Evolutionary conservation across 2,113 vertebrate genomes (phyloP).

Genomic region (Macroglossus sobrinus): DNA sequence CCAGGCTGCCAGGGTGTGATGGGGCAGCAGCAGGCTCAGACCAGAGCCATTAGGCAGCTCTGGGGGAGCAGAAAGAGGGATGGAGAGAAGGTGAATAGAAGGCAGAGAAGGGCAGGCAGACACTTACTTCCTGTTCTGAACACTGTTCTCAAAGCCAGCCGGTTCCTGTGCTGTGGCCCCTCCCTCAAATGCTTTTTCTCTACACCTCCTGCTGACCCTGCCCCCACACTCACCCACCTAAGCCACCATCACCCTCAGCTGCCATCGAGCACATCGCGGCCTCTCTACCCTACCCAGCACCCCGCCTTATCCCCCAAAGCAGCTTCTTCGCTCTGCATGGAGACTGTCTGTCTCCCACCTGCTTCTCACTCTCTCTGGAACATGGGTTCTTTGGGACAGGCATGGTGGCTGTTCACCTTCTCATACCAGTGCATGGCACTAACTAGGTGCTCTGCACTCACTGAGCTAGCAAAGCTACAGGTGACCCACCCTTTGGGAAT

Average conservation of each 20-base stretch:
- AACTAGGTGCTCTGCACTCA: accelerated
- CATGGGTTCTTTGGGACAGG: not conserved
- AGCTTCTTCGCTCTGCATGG: not conserved
- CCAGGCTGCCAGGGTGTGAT: not conserved
- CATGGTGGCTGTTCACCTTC: not conserved
- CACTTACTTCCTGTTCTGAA: not conserved
- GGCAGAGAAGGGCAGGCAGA: not conserved
- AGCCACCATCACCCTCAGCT: not conserved
- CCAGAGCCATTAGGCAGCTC: not conserved
- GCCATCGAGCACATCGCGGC: accelerated
- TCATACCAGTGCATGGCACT: accelerated
- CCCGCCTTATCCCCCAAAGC: accelerated
- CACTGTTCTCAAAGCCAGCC: not conserved
- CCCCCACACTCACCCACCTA: not conserved
- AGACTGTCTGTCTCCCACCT: not conserved
- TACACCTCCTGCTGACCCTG: accelerated
- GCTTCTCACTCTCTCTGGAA: not conserved
- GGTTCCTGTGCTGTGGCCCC: too few species aligned
- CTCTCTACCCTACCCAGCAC: accelerated
- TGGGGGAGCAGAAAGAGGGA: not conserved
- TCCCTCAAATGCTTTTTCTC: not conserved
- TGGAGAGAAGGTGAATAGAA: not conserved
- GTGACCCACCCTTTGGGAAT: accelerated
- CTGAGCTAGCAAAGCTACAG: not conserved
- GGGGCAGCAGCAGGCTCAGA: not conserved